Percentiles rank a stretch among this genome's conserved stretches.
phyloP scores from a whole-genome alignment of 2,888 invertebrate genomes.

The Drosophila testacea region DNA sequence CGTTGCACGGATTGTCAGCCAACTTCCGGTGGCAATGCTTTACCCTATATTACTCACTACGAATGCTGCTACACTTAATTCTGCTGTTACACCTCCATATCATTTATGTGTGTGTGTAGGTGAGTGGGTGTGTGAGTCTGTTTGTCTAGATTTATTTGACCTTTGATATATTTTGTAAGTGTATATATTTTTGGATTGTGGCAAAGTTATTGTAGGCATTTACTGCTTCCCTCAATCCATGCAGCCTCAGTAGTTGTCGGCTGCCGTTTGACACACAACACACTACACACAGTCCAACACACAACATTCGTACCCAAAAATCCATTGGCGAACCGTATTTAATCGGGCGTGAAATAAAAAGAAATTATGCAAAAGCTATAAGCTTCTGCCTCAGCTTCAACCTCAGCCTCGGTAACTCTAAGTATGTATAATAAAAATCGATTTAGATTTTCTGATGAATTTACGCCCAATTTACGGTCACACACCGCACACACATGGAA shows the following conservation, averaged over 20 bases:
- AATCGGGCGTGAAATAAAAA: slow-evolving; percentile 79
- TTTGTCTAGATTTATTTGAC: slow-evolving; percentile 79
- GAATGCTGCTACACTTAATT: slow-evolving; percentile 38
- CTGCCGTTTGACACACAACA: slow-evolving; percentile 37
- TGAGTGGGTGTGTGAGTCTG: slow-evolving; percentile 18
- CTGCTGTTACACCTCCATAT: slow-evolving; percentile 41
- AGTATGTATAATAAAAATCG: slow-evolving; percentile 56
- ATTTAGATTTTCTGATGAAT: slow-evolving; percentile 71
- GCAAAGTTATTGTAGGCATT: slow-evolving; percentile 47
- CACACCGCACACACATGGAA: slow-evolving; percentile 8
- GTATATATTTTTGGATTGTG: slow-evolving; percentile 67
- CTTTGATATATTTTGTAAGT: slow-evolving; percentile 77
- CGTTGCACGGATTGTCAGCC: slow-evolving; percentile 61
- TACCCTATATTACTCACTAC: slow-evolving; percentile 51
- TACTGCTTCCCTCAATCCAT: slow-evolving; percentile 11
- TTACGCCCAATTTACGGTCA: slow-evolving; percentile 71
- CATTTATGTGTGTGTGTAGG: slow-evolving; percentile 5
- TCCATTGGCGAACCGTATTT: slow-evolving; percentile 42
- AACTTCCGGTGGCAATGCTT: slow-evolving; percentile 58
- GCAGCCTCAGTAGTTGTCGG: slow-evolving; percentile 29
- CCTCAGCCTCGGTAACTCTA: neutral
- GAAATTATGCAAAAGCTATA: slow-evolving; percentile 75
- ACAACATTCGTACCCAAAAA: neutral
- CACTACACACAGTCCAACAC: neutral
- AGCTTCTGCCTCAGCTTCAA: slow-evolving; percentile 18